These are phyloP conservation scores for cattle (Bos taurus) DNA, from an alignment of 2,113 vertebrate species.

Conservation along the genomic window ARS-UCD2.0 NC_037335.1:88935001-88935500, in stretches of 20 bases:
- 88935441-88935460: background rate
- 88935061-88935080: background rate
- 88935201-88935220: no score
- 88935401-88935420: background rate
- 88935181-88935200: background rate
- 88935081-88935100: background rate
- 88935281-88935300: background rate
- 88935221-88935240: accelerated
- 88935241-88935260: background rate
- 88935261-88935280: background rate
- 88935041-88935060: background rate
- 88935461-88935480: background rate
- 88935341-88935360: background rate
- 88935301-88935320: background rate
- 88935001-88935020: background rate
- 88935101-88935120: background rate
- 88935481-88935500: background rate
- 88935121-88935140: background rate
- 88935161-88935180: background rate
- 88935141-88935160: background rate
- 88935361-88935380: background rate
- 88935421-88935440: background rate
- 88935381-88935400: background rate
- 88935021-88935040: background rate
- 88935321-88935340: background rate